Conservation (phyloP, 2,797 vertebrate species). For the Rhinella marina region DNA sequence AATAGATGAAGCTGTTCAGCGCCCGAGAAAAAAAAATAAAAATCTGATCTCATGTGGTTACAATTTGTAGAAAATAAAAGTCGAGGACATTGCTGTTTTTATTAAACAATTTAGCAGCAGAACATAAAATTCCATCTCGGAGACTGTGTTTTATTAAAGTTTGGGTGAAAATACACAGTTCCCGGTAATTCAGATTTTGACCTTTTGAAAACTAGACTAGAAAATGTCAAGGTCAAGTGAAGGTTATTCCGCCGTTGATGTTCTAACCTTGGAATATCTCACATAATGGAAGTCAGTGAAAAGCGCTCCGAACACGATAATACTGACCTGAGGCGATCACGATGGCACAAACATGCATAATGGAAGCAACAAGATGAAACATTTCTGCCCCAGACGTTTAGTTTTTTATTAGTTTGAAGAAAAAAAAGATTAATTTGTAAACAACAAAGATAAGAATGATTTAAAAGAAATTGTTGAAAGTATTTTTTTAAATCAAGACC, state of each 20-base stretch:
- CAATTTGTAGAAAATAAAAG: not conserved
- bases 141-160: conserved; percentile 24
- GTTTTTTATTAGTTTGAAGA: not conserved
- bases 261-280: conserved; percentile 1
- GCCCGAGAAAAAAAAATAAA: not conserved
- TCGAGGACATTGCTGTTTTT: not conserved
- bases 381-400: not conserved
- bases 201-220: conserved; percentile 25
- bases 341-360: not conserved
- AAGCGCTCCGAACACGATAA: not conserved
- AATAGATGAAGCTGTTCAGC: not conserved
- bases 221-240: conserved; percentile 37
- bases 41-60: not conserved
- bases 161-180: conserved; percentile 11
- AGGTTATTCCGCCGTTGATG: not conserved
- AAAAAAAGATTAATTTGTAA: not conserved
- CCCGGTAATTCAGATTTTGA: not conserved
- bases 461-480: not conserved
- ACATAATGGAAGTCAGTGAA: not conserved
- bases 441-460: not conserved
- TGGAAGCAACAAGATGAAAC: not conserved
- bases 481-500: too few species aligned
- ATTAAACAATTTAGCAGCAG: conserved; percentile 25
- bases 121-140: conserved; percentile 20
- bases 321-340: not conserved